These are phyloP conservation scores for Apoda limacodes DNA, from an alignment of 2,888 invertebrate species.

Conservation along the genomic window DNA sequence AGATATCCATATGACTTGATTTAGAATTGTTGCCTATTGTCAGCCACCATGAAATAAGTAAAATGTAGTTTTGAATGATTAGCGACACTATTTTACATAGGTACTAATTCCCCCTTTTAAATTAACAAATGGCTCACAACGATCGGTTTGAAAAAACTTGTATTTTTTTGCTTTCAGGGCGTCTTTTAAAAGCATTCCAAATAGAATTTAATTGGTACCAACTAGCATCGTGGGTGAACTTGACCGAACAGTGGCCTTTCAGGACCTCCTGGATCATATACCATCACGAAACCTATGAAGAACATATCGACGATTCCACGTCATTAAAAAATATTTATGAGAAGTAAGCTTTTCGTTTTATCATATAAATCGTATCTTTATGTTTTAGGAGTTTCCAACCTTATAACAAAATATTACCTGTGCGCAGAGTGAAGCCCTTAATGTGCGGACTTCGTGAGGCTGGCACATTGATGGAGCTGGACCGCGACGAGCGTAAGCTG, in stretches of 20 bases:
- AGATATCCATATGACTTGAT: no score
- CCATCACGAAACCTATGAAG: constrained; percentile 91
- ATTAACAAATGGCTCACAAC: no score
- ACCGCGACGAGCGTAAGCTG: constrained; percentile 94
- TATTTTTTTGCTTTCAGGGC: constrained; percentile 72
- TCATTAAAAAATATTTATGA: constrained; percentile 93
- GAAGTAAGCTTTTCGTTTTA: no score
- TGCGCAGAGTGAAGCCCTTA: constrained; percentile 78
- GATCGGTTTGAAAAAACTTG: no score
- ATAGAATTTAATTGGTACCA: constrained; percentile 99
- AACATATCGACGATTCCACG: constrained; percentile 85
- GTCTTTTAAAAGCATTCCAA: constrained; percentile 96
- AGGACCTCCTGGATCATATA: constrained; percentile 97
- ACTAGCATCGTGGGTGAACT: constrained; percentile 97
- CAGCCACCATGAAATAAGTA: no score
- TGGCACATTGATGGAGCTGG: constrained; percentile 90
- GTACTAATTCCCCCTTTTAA: no score
- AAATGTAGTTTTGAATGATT: no score
- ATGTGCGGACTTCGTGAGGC: constrained; percentile 88
- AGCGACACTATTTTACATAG: no score
- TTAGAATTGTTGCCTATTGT: no score
- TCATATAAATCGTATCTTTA: no score
- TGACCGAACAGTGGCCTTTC: constrained; percentile 99
- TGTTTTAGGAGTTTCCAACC: no score
- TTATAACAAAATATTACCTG: neutral